Evolutionary conservation across 1,140 invertebrate species (phyloP), one percentile per base, ranked within the genome.

Genomic region (Zaprionus capensis): DNA sequence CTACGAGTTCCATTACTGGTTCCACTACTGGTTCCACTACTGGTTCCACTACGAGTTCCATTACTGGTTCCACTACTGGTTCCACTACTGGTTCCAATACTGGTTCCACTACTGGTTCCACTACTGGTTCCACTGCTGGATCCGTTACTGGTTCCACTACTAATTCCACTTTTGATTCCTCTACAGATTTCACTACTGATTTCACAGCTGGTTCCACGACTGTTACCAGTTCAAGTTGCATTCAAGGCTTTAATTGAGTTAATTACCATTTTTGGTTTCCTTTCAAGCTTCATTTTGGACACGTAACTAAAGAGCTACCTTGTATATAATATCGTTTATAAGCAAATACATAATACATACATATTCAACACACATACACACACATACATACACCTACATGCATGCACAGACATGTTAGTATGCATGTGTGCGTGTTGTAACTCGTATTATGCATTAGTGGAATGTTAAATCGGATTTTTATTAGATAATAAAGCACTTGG

Each of bases 401-500:
- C 15, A 41, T n/a, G 9, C 31, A 34, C 9, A 34, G 9, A 41
- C 15, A 41, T 2, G 38, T 41, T 41, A 15, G 38, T 5, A 41
- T n/a, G 15, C 38, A 41, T 41, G 5, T 41, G 38, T 41, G 5
- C 5, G 12, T 15, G 14, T 5, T 41, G 1, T 41, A 41, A 14
- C 38, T n/a, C 12, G 12, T 15, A 14, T 15, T 41, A n/a, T 46
- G 46, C 17, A 22, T 51, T 20, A 51, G n/a, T 14, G 9, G 46
- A 51, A 51, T 51, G 11, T 24, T 22, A 51, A 24, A 20, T 22
- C 46, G 20, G 5, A 9, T 26, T 31, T 56, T 56, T 31, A 56
- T 56, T 31, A 31, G 15, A 15, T 56, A 28, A 56, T 31, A 28
- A 56, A 56, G 14, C 12, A 56, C 26, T 56, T 56, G 41, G n/a